Percentiles rank a stretch among this genome's conserved stretches.
These are phyloP conservation scores for Psilopogon haemacephalus DNA, from an alignment of 2,113 vertebrate species.

Conservation along the genomic window DNA sequence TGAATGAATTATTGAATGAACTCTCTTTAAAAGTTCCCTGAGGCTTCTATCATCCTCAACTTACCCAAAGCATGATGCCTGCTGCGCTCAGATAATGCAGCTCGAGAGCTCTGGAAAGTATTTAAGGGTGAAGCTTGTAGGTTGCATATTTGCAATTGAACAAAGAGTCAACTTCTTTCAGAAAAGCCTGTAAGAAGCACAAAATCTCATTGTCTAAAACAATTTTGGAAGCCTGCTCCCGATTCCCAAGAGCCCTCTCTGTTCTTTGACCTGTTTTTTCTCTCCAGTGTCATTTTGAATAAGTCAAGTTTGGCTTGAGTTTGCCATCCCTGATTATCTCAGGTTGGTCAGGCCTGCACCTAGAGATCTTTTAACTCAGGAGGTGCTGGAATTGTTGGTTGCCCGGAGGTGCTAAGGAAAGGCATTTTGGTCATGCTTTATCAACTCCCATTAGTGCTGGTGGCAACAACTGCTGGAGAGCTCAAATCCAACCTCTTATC, in stretches of 20 bases:
- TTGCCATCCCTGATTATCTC: neutral
- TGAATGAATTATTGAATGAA: slow-evolving; percentile 71
- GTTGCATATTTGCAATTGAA: neutral
- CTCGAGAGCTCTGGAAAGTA: slow-evolving; percentile 59
- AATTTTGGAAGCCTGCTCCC: neutral
- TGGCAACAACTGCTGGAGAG: neutral
- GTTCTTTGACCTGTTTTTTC: neutral
- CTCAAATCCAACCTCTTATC: neutral
- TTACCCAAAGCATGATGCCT: slow-evolving; percentile 48
- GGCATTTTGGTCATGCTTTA: neutral
- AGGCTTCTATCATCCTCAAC: slow-evolving; percentile 58
- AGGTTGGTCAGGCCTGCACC: neutral
- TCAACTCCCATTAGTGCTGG: neutral
- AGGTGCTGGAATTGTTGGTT: neutral
- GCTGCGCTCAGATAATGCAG: slow-evolving; percentile 48
- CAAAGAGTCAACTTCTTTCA: neutral
- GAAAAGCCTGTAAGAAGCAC: neutral
- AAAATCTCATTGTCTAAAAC: slow-evolving; percentile 26
- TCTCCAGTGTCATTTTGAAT: neutral
- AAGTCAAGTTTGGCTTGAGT: neutral
- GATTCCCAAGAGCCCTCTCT: neutral
- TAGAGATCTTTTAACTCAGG: neutral
- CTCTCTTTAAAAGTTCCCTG: slow-evolving; percentile 61
- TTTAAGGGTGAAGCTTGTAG: slow-evolving; percentile 23
- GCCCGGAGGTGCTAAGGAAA: neutral